Conservation (phyloP, 2,113 vertebrate species). For the Piaya cayana region DNA sequence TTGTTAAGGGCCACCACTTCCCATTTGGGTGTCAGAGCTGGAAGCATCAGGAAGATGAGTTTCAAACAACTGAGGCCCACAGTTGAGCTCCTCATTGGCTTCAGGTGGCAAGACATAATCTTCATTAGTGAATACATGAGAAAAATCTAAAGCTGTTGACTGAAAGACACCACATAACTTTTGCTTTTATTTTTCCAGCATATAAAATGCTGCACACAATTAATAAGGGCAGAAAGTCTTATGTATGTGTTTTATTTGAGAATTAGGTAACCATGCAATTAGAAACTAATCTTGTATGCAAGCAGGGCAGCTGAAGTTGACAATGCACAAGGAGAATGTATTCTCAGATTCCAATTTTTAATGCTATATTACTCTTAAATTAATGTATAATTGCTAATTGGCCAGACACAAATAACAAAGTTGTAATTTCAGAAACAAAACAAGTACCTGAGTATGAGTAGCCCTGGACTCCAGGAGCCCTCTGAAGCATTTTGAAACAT, state of each 20-base stretch:
- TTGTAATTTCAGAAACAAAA: not conserved
- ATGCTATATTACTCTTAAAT: not conserved
- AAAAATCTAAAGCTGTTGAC: not conserved
- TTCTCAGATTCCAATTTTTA: not conserved
- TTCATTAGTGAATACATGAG: not conserved
- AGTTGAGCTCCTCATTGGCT: not conserved
- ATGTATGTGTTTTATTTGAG: not conserved
- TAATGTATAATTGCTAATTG: not conserved
- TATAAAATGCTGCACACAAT: not conserved
- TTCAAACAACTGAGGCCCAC: accelerated
- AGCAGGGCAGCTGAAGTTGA: not conserved
- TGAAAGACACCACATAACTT: not conserved
- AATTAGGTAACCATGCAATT: not conserved
- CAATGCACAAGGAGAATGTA: not conserved
- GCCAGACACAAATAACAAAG: not conserved
- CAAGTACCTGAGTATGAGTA: not conserved
- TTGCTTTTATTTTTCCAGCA: accelerated
- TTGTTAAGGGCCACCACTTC: not conserved
- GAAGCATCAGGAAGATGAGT: not conserved
- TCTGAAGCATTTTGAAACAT: not conserved
- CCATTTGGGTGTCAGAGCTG: not conserved
- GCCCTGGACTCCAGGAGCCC: not conserved
- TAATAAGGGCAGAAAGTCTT: not conserved
- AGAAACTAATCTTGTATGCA: not conserved
- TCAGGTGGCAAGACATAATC: no score